Evolutionary conservation across 2,888 invertebrate genomes (phyloP).

Genomic region (Pterostichus madidus): DNA sequence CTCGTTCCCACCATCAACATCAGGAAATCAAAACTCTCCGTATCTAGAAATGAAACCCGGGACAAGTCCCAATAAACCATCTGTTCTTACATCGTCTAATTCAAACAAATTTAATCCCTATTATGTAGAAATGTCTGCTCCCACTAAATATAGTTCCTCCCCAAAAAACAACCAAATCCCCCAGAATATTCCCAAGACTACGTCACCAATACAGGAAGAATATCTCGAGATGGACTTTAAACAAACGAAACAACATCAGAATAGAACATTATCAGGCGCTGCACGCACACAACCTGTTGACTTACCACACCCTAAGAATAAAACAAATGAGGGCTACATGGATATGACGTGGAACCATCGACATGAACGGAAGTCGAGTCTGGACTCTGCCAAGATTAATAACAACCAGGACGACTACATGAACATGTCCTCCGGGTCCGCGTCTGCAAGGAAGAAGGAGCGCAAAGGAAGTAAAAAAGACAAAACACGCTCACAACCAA

Average conservation of each 20-base stretch:
- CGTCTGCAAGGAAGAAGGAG: constrained; percentile 73
- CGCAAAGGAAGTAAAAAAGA: constrained; percentile 74
- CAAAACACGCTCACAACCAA: constrained; percentile 81
- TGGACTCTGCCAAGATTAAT: constrained; percentile 72
- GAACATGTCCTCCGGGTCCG: constrained; percentile 77
- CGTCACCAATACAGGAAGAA: constrained; percentile 75
- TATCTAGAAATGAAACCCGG: constrained; percentile 67
- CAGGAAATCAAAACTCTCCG: constrained; percentile 63
- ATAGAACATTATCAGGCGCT: constrained; percentile 66
- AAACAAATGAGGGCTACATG: constrained; percentile 81
- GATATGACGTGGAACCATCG: constrained; percentile 81
- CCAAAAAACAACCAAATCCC: constrained; percentile 61
- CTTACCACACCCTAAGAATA: constrained; percentile 75
- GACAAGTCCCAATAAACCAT: constrained; percentile 66
- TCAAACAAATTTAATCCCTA: constrained; percentile 67
- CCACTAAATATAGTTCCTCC: constrained; percentile 72
- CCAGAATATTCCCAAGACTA: constrained; percentile 21
- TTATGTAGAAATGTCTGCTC: constrained; percentile 76
- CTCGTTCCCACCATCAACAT: background rate
- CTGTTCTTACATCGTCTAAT: background rate
- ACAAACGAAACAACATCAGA: constrained; percentile 72
- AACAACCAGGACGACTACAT: constrained; percentile 77
- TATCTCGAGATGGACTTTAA: constrained; percentile 76
- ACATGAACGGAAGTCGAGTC: constrained; percentile 73
- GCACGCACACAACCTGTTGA: constrained; percentile 76